Base-by-base conservation (phyloP, 2,113 vertebrate genomes). In the Pterophyllum scalare region DNA sequence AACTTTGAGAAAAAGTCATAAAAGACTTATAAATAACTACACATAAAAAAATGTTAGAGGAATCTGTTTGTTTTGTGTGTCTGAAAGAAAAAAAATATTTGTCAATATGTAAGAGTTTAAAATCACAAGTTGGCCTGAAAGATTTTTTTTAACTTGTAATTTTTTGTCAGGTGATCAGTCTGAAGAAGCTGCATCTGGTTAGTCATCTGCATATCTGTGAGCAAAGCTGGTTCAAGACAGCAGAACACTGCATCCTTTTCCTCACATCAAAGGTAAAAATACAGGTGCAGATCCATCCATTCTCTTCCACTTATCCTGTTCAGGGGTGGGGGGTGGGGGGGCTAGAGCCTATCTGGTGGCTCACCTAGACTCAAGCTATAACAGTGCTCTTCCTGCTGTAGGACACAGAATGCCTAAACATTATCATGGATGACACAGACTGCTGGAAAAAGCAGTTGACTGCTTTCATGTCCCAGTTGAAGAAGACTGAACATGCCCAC, bases 391-490 rank as follows among this genome's bases (percentile, higher is more conserved):
- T 80, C 62, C 75, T 78, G 33, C 35, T 89, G 49, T 76, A 98
- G 97, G 97, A 97, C 82, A 89, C 91, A 1, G 89, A 88, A 81
- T 96, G 97, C 59, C 81, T 97, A 81, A 90, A 88, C n/a, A 17
- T 59, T 78, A 81, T 97, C 46, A 80, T 95, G 87, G 91, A 96
- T 72, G 83, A 95, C 40, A 94, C 88, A 0, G 84, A 94, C 43
- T 78, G 77, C 38, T 98, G 97, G 96, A 95, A 86, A 82, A 86
- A 89, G 13, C 86, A 91, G 56, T 6, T 97, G 83, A 54, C 24
- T 13, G 75, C 1, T 4, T 81, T 96, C 84, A 88, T 93, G 77
- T 52, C 87, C 65, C 94, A 94, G 26, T 57, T 96, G 77, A 93
- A 94, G 74, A 20, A 13, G 59, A 91, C n/a, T 1, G 95, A 98